Evolutionary conservation across 2,113 vertebrate genomes (phyloP).

Genomic region (Syrmaticus mikado): DNA sequence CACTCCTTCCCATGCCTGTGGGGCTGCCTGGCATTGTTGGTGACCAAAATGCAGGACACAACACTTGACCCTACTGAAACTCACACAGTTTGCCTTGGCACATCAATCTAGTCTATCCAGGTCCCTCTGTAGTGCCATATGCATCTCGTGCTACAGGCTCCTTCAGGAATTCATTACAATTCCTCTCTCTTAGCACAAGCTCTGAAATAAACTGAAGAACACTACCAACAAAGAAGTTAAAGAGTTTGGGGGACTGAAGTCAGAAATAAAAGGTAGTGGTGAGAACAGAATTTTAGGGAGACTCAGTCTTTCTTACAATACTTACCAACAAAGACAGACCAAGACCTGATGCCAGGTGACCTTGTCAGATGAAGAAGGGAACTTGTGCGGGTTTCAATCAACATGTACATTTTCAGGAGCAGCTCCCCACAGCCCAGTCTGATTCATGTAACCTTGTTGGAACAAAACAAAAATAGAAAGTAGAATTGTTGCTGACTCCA

Average conservation of each 20-base stretch:
- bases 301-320: background rate
- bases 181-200: background rate
- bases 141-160: background rate
- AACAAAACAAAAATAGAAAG: background rate
- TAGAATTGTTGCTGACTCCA: background rate
- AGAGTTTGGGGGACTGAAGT: background rate
- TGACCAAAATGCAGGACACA: too few relatives aligned
- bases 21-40: too few relatives aligned
- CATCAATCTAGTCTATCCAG: too few relatives aligned
- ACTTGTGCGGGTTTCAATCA: slow-evolving; percentile 81
- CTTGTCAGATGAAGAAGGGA: slow-evolving; percentile 88
- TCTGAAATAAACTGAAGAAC: background rate
- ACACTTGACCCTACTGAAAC: too few relatives aligned
- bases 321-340: slow-evolving; percentile 94
- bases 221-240: background rate
- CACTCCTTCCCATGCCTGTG: too few relatives aligned
- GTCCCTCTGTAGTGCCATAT: too few relatives aligned
- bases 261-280: background rate
- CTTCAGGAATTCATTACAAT: background rate
- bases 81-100: too few relatives aligned
- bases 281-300: background rate
- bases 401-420: slow-evolving; percentile 90
- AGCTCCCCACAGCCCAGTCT: background rate
- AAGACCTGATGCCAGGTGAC: slow-evolving; percentile 92
- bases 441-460: slow-evolving; percentile 31